Base-by-base conservation (phyloP, 2,888 invertebrate genomes). In the Mythimna lalbum region DNA sequence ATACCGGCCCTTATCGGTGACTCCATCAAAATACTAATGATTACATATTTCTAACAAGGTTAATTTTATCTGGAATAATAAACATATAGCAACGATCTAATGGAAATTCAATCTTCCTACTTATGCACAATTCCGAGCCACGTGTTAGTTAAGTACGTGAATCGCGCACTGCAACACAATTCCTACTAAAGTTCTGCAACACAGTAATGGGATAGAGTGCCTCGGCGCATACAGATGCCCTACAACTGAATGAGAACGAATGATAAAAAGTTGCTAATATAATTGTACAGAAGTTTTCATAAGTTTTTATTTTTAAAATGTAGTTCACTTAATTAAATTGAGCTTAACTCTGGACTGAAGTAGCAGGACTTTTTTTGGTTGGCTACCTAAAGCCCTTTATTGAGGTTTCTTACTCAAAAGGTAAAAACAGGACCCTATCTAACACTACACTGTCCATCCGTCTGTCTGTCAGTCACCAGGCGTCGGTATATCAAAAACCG, bases 141-240 rank as follows among this genome's bases (percentile, higher is more conserved):
- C 67, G 71, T 75, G 69, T 84, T 69, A 63, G 69, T 78, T 43
- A 39, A 21, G 71, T 67, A 82, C 82, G 82, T 82, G 84, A 63
- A 76, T 71, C 43, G 60, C 43, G 27, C 76, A 52, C 39, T 76
- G 76, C 82, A 82, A 71, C 73, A 68, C 78, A 81, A 81, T 70
- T 75, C 63, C 39, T 52, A 57, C 66, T 68, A 56, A 74, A 74
- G 33, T 75, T 73, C 55, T 63, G 65, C 66, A 47, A 62, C 50
- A 49, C 10, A 21, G 55, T 65, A 81, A 79, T 81, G 59, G 82
- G 73, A 77, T 63, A 63, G 64, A 77, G 73, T 77, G 73, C 62
- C 62, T 56, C 39, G 12, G 56, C 47, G 76, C 64, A 72, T 68
- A 65, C 57, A 55, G 64, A 63, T 77, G 52, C 63, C 60, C 31